phyloP scores from a whole-genome alignment of 2,797 vertebrate genomes.

The Alcedo atthis region DNA sequence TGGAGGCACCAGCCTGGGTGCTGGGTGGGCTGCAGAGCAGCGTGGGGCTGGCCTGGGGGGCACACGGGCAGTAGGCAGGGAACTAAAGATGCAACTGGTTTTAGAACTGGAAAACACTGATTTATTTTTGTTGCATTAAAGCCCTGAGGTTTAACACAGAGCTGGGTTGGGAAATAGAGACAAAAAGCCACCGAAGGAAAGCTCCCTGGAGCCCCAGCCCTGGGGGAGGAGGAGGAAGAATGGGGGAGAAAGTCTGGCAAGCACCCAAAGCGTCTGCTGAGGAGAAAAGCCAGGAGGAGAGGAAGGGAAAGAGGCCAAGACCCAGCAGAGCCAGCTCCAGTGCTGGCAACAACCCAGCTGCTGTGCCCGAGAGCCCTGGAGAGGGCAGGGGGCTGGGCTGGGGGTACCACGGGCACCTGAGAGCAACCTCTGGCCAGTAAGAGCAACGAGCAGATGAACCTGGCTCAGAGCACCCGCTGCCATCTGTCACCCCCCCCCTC shows the following conservation, averaged over 20 bases:
- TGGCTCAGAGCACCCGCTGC: not conserved
- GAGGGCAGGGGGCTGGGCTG: rapidly evolving
- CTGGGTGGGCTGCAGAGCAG: not conserved
- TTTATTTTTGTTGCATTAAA: not conserved
- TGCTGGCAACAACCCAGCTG: not conserved
- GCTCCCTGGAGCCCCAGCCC: not conserved
- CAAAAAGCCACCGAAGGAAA: not conserved
- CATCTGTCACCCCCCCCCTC: not conserved
- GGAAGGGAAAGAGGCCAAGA: not conserved
- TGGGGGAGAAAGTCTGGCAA: not conserved
- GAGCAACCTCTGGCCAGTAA: not conserved
- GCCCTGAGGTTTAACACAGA: not conserved
- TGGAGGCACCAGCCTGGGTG: not conserved
- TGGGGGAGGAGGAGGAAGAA: not conserved
- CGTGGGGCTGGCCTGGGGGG: not conserved
- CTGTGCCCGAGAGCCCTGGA: not conserved
- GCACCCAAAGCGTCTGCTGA: not conserved
- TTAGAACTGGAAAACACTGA: not conserved
- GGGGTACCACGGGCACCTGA: not conserved
- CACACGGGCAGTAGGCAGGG: not conserved
- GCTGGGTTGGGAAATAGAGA: not conserved
- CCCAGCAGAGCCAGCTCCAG: not conserved
- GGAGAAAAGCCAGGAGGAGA: not conserved
- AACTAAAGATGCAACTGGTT: not conserved
- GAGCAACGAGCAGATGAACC: not conserved